A percentile compares a stretch with the other conserved stretches of the same genome.
These are phyloP conservation scores for Scrobipalpa costella DNA, from an alignment of 2,888 invertebrate species.

Conservation along the genomic window DNA sequence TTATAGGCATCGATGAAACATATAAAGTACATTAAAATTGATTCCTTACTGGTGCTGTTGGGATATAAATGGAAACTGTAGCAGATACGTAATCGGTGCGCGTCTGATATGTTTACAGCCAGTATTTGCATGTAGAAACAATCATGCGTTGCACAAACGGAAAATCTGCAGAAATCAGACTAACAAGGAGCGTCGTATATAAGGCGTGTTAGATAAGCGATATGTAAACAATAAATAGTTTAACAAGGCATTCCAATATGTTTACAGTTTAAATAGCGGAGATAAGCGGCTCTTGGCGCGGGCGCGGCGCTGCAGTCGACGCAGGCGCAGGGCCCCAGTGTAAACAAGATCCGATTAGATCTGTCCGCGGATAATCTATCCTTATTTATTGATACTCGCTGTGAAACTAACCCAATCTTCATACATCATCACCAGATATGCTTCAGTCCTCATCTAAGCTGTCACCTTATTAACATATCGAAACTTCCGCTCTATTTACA, in stretches of 20 bases:
- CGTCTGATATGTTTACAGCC: conserved; percentile 64
- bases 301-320: conserved; percentile 38
- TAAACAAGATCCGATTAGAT: conserved; percentile 76
- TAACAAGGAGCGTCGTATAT: conserved; percentile 68
- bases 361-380: conserved; percentile 60
- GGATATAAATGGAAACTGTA: conserved; percentile 65
- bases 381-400: conserved; percentile 71
- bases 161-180: conserved; percentile 64
- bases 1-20: conserved; percentile 40
- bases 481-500: conserved; percentile 19
- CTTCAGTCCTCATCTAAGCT: conserved; percentile 11
- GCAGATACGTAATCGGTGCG: conserved; percentile 62
- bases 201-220: conserved; percentile 60
- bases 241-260: conserved; percentile 64
- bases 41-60: conserved; percentile 44
- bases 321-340: conserved; percentile 60
- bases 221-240: conserved; percentile 70
- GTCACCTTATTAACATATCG: conserved; percentile 15
- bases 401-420: conserved; percentile 54
- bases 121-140: conserved; percentile 68
- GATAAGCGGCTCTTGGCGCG: conserved; percentile 47
- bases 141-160: conserved; percentile 59
- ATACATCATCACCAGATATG: conserved; percentile 40
- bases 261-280: conserved; percentile 61
- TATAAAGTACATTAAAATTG: conserved; percentile 44